These are phyloP conservation scores for Glyptemys insculpta DNA, from an alignment of 2,797 vertebrate genomes.

Conservation along the genomic window DNA sequence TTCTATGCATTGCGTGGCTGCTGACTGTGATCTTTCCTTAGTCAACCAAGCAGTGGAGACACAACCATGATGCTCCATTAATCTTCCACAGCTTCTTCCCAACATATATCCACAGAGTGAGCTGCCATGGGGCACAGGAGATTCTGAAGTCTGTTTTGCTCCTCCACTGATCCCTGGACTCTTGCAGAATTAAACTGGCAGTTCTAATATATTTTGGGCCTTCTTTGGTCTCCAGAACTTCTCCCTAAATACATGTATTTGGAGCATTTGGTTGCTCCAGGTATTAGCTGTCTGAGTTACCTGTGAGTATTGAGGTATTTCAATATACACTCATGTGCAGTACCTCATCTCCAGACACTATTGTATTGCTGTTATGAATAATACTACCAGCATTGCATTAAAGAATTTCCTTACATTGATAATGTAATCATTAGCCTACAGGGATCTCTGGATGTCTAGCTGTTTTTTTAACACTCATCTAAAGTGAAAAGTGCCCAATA, in stretches of 20 bases:
- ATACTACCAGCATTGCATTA: constrained; percentile 16
- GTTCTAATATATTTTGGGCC: not conserved
- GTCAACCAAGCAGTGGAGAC: not conserved
- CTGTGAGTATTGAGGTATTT: not conserved
- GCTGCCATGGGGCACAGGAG: not conserved
- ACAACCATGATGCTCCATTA: accelerated
- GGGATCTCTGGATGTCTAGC: constrained; percentile 27
- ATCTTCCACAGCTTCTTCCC: not conserved
- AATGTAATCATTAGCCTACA: constrained; percentile 32
- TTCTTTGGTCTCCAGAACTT: not conserved
- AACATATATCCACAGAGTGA: not conserved
- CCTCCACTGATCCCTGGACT: not conserved
- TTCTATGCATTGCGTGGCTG: not conserved
- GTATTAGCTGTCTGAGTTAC: not conserved
- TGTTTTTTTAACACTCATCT: not conserved
- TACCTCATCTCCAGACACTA: not conserved
- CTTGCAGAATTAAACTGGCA: not conserved
- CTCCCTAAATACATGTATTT: not conserved
- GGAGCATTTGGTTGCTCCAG: not conserved
- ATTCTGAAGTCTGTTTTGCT: not conserved
- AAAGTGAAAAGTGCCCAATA: constrained; percentile 42
- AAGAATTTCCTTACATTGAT: constrained; percentile 48
- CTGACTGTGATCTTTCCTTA: not conserved
- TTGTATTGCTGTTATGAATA: not conserved
- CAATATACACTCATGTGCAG: not conserved